These are phyloP conservation scores for Coelopa frigida DNA, from an alignment of 1,140 invertebrate genomes.

Conservation along the genomic window DNA sequence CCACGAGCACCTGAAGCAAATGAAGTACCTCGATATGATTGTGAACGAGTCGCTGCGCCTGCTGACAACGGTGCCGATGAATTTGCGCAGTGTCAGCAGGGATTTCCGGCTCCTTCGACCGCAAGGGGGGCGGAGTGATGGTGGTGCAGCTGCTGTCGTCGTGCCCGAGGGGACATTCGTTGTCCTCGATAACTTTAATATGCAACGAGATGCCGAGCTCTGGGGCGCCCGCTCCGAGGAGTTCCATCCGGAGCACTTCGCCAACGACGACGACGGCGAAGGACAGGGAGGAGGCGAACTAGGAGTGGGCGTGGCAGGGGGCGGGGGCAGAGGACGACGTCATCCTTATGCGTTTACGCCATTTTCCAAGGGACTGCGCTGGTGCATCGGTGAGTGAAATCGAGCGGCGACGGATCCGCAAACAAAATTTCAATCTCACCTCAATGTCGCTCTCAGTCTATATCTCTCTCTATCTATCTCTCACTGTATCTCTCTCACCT, in stretches of 20 bases:
- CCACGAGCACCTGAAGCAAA: conserved; percentile 28
- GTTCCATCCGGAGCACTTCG: conserved; percentile 72
- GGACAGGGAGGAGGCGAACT: neutral
- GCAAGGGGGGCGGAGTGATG: neutral
- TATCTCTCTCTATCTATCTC: neutral
- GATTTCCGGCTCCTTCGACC: conserved; percentile 24
- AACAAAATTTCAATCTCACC: neutral
- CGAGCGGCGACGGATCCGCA: neutral
- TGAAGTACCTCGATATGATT: conserved; percentile 35
- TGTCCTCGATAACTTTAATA: conserved; percentile 36
- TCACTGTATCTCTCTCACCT: neutral
- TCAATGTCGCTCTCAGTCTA: too few species aligned
- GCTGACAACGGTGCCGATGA: conserved; percentile 38
- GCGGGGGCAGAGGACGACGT: conserved; percentile 25
- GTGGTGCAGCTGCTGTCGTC: neutral
- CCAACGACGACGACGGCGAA: conserved; percentile 50
- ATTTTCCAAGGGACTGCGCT: conserved; percentile 64
- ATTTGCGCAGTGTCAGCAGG: conserved; percentile 31
- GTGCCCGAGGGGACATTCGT: conserved; percentile 35
- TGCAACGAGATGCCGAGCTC: conserved; percentile 32
- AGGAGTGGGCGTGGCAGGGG: conserved; percentile 6
- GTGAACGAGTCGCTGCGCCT: conserved; percentile 35
- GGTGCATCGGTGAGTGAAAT: conserved; percentile 51
- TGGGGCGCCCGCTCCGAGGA: conserved; percentile 54
- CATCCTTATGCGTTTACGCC: conserved; percentile 65